Evolutionary conservation across 2,797 vertebrate genomes (phyloP).

Genomic region (Limosa lapponica): DNA sequence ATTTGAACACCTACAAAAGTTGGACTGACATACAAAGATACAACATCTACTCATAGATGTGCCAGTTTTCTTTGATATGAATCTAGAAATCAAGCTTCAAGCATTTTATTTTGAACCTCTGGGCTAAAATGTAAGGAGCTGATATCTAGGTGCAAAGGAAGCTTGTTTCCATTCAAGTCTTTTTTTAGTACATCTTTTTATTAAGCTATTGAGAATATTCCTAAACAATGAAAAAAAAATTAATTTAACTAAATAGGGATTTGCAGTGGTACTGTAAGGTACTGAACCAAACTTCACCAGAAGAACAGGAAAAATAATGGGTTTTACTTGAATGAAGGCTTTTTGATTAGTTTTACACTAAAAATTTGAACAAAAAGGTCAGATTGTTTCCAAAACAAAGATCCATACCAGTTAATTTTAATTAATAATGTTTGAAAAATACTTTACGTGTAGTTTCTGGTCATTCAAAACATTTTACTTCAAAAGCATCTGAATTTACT

Average conservation of each 20-base stretch:
- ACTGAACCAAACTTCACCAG: background rate
- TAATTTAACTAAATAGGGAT: background rate
- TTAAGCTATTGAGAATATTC: background rate
- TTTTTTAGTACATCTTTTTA: background rate
- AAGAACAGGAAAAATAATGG: background rate
- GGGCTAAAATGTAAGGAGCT: background rate
- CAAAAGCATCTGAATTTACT: background rate
- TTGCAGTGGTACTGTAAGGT: background rate
- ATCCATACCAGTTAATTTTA: background rate
- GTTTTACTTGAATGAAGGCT: background rate
- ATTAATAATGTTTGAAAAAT: background rate
- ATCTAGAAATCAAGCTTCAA: slow-evolving; percentile 16
- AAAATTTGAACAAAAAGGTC: background rate
- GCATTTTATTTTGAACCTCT: slow-evolving; percentile 3
- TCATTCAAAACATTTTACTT: background rate
- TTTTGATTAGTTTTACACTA: background rate
- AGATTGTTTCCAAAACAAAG: background rate
- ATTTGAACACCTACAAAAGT: slow-evolving; percentile 3
- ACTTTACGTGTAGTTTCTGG: background rate
- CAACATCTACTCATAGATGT: background rate
- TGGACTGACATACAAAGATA: background rate
- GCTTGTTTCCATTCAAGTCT: background rate
- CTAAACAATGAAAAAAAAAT: background rate
- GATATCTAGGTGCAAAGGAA: background rate
- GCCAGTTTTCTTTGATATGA: background rate